These are phyloP conservation scores for Crypturellus tataupa DNA, from an alignment of 2,797 vertebrate species.

Conservation along the genomic window DNA sequence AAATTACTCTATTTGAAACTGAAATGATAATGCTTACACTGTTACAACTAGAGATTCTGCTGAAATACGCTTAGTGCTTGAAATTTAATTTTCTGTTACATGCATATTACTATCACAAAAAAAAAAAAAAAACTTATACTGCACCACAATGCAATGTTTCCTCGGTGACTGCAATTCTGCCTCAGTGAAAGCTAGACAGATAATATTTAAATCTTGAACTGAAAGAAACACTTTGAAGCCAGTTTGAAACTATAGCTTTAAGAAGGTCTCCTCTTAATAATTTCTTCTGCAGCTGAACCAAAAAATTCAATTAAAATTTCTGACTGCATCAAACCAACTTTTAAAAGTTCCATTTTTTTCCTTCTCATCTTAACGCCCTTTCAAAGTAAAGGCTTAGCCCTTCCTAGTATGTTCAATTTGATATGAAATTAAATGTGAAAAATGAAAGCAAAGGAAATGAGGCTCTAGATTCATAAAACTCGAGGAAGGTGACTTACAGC, in stretches of 20 bases:
- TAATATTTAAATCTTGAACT: not conserved
- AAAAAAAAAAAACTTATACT: not conserved
- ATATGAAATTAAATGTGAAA: constrained; percentile 35
- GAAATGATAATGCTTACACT: not conserved
- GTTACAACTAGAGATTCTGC: not conserved
- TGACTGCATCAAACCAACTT: not conserved
- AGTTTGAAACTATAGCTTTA: not conserved
- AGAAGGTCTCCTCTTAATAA: not conserved
- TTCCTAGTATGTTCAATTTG: constrained; percentile 17
- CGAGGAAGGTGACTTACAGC: not conserved
- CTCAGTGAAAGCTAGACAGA: not conserved
- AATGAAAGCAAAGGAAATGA: constrained; percentile 22
- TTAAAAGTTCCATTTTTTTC: not conserved
- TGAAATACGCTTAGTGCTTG: not conserved
- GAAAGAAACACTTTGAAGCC: not conserved
- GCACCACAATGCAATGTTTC: not conserved
- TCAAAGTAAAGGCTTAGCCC: constrained; percentile 11
- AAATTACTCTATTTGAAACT: not conserved
- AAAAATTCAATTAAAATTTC: not conserved
- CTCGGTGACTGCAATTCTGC: not conserved
- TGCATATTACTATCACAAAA: not conserved
- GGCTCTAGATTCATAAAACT: not conserved
- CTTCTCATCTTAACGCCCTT: not conserved
- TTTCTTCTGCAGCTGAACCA: not conserved
- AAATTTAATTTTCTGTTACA: not conserved